These are phyloP conservation scores for Andrena fulva DNA, from an alignment of 2,888 invertebrate species.

Conservation along the genomic window DNA sequence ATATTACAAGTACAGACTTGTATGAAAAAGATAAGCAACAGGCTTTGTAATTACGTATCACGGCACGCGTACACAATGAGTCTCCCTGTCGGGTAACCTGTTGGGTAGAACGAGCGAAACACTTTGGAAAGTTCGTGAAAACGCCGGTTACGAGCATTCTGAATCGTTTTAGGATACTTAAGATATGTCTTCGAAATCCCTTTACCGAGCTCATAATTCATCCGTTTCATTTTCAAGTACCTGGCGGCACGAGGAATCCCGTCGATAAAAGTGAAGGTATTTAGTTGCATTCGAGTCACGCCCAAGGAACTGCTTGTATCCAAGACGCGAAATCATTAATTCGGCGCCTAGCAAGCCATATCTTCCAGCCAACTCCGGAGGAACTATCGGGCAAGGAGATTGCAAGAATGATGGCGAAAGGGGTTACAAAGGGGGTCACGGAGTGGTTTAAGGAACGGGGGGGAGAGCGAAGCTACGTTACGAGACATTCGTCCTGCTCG, in stretches of 20 bases:
- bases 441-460: slow-evolving; percentile 75
- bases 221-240: background rate
- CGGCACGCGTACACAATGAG: slow-evolving; percentile 26
- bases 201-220: slow-evolving; percentile 13
- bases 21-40: background rate
- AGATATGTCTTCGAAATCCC: slow-evolving; percentile 33
- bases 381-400: slow-evolving; percentile 66
- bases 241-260: background rate
- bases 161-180: slow-evolving; percentile 60
- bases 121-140: slow-evolving; percentile 58
- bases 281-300: slow-evolving; percentile 5
- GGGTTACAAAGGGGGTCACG: slow-evolving; percentile 67
- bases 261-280: background rate
- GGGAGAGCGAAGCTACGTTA: slow-evolving; percentile 75
- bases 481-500: slow-evolving; percentile 79
- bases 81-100: slow-evolving; percentile 58
- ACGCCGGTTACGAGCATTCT: slow-evolving; percentile 62
- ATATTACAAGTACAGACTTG: background rate
- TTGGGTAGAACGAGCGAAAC: slow-evolving; percentile 64
- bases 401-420: slow-evolving; percentile 43
- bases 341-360: slow-evolving; percentile 75
- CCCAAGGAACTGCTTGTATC: slow-evolving; percentile 73
- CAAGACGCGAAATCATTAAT: slow-evolving; percentile 73
- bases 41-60: slow-evolving; percentile 52
- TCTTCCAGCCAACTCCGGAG: slow-evolving; percentile 74